These are phyloP conservation scores for Azorinus chamasolen DNA, from an alignment of 2,888 invertebrate species.

Conservation along the genomic window DNA sequence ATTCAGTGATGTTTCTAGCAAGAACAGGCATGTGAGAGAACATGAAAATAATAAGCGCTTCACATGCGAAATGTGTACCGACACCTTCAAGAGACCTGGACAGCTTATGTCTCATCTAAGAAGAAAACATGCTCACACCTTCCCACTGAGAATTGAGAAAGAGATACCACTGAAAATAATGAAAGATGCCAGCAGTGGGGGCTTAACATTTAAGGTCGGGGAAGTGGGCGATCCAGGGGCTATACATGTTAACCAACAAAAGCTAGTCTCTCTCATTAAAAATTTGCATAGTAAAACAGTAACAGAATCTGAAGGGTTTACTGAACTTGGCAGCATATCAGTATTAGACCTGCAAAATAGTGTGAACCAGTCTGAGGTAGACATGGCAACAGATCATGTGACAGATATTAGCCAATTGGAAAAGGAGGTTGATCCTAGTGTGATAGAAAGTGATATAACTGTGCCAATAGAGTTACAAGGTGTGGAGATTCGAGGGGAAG, in stretches of 20 bases:
- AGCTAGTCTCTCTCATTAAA: slow-evolving; percentile 73
- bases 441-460: slow-evolving; percentile 40
- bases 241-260: slow-evolving; percentile 62
- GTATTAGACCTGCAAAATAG: slow-evolving; percentile 22
- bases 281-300: slow-evolving; percentile 64
- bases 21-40: slow-evolving; percentile 81
- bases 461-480: slow-evolving; percentile 59
- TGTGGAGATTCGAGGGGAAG: slow-evolving; percentile 55
- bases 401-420: slow-evolving; percentile 57
- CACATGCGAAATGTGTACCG: slow-evolving; percentile 80
- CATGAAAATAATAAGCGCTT: slow-evolving; percentile 80
- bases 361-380: slow-evolving; percentile 26
- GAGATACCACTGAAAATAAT: slow-evolving; percentile 51
- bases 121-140: slow-evolving; percentile 60
- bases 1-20: slow-evolving; percentile 84
- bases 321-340: slow-evolving; percentile 37
- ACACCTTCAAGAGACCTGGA: slow-evolving; percentile 79
- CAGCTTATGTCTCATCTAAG: slow-evolving; percentile 80
- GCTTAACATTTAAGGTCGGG: slow-evolving; percentile 29
- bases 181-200: slow-evolving; percentile 50
- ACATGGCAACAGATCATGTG: slow-evolving; percentile 21
- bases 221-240: slow-evolving; percentile 41
- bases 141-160: no score
- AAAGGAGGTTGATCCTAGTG: slow-evolving; percentile 44
- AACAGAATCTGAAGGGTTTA: slow-evolving; percentile 16